These are phyloP conservation scores for Corythornis cristatus DNA, from an alignment of 2,113 vertebrate genomes.

Conservation along the genomic window DNA sequence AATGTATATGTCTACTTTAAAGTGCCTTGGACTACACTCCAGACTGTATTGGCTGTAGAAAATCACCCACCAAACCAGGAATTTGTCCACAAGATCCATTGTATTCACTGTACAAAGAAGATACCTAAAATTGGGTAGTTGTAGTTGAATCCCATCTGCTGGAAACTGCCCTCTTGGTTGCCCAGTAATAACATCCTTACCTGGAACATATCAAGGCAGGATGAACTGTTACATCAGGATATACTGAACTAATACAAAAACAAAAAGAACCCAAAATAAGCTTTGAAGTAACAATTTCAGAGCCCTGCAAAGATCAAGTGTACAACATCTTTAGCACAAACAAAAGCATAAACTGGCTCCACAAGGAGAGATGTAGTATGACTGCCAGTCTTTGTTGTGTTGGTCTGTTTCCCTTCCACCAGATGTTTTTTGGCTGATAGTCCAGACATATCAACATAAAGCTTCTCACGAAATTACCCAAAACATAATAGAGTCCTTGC, in stretches of 20 bases:
- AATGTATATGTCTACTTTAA: not conserved
- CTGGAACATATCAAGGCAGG: not conserved
- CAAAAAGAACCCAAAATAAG: not conserved
- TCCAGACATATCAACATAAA: slow-evolving; percentile 10
- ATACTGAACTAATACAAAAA: not conserved
- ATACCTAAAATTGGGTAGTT: not conserved
- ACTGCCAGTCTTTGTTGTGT: not conserved
- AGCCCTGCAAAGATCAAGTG: not conserved
- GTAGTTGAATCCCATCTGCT: not conserved
- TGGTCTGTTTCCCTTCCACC: not conserved
- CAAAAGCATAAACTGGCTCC: not conserved
- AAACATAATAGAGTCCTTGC: not conserved
- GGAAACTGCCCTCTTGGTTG: not conserved
- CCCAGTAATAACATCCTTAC: not conserved
- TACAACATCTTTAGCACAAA: not conserved
- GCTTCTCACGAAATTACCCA: not conserved
- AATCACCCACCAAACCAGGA: not conserved
- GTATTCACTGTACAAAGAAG: not conserved
- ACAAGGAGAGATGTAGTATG: not conserved
- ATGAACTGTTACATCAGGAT: not conserved
- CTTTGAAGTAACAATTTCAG: not conserved
- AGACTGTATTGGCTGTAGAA: not conserved
- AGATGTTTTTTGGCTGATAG: not conserved
- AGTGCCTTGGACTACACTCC: not conserved
- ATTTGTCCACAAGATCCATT: not conserved